Conservation (phyloP, 2,888 invertebrate genomes). For the Caenorhabditis sp. region DNA sequence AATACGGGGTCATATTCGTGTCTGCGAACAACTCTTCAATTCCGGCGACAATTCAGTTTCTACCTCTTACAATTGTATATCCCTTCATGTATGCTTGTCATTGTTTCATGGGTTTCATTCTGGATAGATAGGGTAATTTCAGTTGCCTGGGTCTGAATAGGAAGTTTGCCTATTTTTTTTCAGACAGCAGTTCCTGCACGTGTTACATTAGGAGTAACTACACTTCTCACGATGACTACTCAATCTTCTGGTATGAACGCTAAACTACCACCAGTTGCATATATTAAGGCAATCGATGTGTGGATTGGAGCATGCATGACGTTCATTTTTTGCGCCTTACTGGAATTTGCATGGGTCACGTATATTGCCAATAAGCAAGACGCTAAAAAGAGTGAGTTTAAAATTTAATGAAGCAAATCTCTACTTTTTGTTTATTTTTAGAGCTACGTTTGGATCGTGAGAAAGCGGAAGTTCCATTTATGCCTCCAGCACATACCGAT, state of each 20-base stretch:
- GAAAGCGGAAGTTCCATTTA: conserved; percentile 20
- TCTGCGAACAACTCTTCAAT: conserved; percentile 90
- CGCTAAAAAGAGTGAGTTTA: conserved; percentile 14
- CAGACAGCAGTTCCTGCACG: conserved; percentile 56
- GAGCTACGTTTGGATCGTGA: not conserved
- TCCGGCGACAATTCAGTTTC: conserved; percentile 98
- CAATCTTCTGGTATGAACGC: conserved; percentile 75
- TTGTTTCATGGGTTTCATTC: conserved; percentile 67
- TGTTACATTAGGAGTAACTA: conserved; percentile 84
- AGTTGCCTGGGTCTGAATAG: no score
- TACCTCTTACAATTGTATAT: conserved; percentile 99
- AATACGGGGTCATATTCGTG: conserved; percentile 97
- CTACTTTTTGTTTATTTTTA: not conserved
- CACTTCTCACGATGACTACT: conserved; percentile 94
- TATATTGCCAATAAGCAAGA: conserved; percentile 75
- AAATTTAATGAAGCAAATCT: no score
- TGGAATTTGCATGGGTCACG: conserved; percentile 97
- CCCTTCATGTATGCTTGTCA: conserved; percentile 81
- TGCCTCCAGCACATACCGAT: conserved; percentile 34
- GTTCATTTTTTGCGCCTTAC: conserved; percentile 90
- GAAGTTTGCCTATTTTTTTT: no score
- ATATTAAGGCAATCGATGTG: conserved; percentile 81
- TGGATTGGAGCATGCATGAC: conserved; percentile 80
- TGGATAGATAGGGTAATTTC: conserved; percentile 57
- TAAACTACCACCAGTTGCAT: conserved; percentile 78